Evolutionary conservation across 1,140 invertebrate species (phyloP).

Genomic region (Drosophila saltans): DNA sequence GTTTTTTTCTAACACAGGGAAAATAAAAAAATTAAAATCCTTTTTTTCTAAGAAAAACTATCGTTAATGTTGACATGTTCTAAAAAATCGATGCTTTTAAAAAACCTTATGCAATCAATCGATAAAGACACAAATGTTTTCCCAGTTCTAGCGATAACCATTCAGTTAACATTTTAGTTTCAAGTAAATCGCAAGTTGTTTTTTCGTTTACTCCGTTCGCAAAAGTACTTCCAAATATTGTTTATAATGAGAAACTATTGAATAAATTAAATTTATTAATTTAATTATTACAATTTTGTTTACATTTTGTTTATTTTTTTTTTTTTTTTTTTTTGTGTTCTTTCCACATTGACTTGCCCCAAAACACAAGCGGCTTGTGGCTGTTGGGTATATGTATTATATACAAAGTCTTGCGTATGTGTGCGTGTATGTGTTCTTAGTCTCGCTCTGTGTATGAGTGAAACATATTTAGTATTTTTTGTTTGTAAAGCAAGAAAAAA

Average conservation of each 20-base stretch:
- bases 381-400: constrained; percentile 8
- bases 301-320: constrained; percentile 8
- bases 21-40: too few species aligned
- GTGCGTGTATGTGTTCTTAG: constrained; percentile 28
- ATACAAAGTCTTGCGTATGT: constrained; percentile 11
- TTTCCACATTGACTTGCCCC: background rate
- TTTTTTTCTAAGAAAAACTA: too few species aligned
- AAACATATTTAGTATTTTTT: constrained; percentile 30
- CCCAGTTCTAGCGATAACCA: background rate
- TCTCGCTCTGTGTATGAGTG: background rate
- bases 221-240: background rate
- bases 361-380: constrained; percentile 23
- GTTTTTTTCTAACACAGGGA: too few species aligned
- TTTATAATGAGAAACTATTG: constrained; percentile 12
- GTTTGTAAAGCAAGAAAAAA: constrained; percentile 18
- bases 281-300: constrained; percentile 17
- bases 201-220: constrained; percentile 41
- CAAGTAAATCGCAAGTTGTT: constrained; percentile 25
- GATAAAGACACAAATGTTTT: too few species aligned
- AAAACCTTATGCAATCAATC: too few species aligned
- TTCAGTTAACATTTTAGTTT: background rate
- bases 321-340: constrained; percentile 21
- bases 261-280: background rate
- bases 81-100: too few species aligned
- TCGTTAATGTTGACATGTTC: too few species aligned